Conservation (phyloP, 2,113 vertebrate species). For the Mus musculus region DNA sequence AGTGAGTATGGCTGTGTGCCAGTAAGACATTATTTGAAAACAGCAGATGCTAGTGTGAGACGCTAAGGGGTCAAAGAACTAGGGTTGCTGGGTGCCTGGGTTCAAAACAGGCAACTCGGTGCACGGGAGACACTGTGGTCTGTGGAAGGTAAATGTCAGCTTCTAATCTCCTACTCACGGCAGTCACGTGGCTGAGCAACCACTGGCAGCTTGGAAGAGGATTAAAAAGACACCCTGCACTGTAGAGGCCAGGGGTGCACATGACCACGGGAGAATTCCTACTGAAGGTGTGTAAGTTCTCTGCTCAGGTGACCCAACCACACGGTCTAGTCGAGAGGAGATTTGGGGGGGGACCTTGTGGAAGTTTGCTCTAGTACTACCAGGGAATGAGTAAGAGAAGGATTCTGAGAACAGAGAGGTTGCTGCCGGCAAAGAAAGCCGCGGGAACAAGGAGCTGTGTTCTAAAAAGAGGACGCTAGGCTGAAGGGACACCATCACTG, state of each 20-base stretch:
- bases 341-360: background rate
- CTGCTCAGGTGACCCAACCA: no score
- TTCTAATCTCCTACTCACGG: accelerated
- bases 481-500: accelerated
- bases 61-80: background rate
- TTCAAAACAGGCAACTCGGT: background rate
- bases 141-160: background rate
- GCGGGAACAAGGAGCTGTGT: background rate
- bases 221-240: background rate
- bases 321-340: background rate
- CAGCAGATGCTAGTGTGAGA: background rate
- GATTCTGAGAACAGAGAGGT: background rate
- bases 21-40: background rate
- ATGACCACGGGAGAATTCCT: background rate
- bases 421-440: background rate
- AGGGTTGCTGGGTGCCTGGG: background rate
- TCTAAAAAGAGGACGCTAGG: background rate
- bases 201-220: background rate
- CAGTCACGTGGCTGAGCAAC: background rate
- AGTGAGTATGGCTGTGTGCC: background rate
- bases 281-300: background rate
- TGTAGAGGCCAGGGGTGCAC: background rate
- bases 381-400: background rate
- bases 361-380: background rate
- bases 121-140: background rate